Evolutionary conservation across 2,888 invertebrate genomes (phyloP), one percentile per base, ranked within the genome.

Genomic region (Encarsia formosa): DNA sequence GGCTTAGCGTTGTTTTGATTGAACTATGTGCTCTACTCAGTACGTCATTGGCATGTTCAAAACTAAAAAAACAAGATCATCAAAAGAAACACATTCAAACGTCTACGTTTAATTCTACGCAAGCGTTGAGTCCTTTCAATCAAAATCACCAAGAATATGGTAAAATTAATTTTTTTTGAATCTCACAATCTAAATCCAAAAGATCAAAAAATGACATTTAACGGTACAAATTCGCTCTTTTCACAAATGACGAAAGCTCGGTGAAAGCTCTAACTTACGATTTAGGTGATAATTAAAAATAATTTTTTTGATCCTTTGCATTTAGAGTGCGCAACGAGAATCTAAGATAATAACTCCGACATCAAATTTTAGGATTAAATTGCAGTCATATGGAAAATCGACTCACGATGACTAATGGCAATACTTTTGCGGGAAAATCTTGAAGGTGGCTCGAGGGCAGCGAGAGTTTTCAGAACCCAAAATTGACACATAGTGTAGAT

Each of bases 21-120:
- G 88, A 89, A 71, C 81, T 89, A 51, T 80, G 81, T 43, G 84
- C 87, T 0, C 76, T 89, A 5, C 73, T 88, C 5, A 83, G 83
- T 66, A 85, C 86, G 0, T 79, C 88, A 15, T 76, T 87, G 49
- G 84, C 84, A 2, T 88, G 88, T 64, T 83, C 87, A 13, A 80
- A 81, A 54, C 75, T 85, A 0, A 79, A 76, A 58, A 79, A 34
- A 24, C 42, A 39, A 18, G 29, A 57, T 66, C 77, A 8, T 57
- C 61, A 49, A 8, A 46, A 20, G 24, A 56, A 34, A 20, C 23
- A 23, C 13, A 38, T 24, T 1, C 59, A 59, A 4, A 45, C 66
- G 1, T 70, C 73, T 3, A 65, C 66, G 13, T 73, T 71, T 23
- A 72, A 70, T 1, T 73, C 73, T 0, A 71, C 72, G 9, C 71